These are phyloP conservation scores for Microcaecilia unicolor DNA, from an alignment of 2,797 vertebrate genomes.

Conservation along the genomic window DNA sequence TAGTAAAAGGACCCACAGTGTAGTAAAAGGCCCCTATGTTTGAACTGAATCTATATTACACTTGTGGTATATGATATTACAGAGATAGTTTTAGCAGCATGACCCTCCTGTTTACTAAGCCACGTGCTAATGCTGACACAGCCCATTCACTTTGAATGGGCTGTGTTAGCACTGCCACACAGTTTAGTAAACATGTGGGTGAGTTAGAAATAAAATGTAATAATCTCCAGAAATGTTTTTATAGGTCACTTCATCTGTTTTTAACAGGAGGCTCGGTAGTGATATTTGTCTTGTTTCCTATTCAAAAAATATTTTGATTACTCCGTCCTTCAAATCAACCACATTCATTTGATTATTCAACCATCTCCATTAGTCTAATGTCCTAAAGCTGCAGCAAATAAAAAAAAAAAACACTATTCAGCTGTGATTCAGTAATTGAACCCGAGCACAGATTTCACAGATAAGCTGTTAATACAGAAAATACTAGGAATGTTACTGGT, in stretches of 20 bases:
- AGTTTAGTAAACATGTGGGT: too few relatives aligned
- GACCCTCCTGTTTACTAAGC: too few relatives aligned
- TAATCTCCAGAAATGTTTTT: slow-evolving; percentile 2
- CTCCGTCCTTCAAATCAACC: slow-evolving; percentile 17
- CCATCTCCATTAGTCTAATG: slow-evolving; percentile 18
- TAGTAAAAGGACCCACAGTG: too few relatives aligned
- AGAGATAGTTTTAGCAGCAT: slow-evolving; percentile 4
- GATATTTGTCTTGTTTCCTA: slow-evolving; percentile 20
- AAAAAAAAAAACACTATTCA: slow-evolving; percentile 15
- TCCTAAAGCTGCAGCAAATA: slow-evolving; percentile 11
- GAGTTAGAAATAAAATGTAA: slow-evolving; percentile 4
- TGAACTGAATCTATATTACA: slow-evolving; percentile 1
- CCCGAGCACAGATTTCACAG: slow-evolving; percentile 4
- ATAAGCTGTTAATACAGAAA: slow-evolving; percentile 1
- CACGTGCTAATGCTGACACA: too few relatives aligned
- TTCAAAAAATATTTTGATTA: slow-evolving; percentile 22
- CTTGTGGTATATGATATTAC: slow-evolving; percentile 3
- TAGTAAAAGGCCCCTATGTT: too few relatives aligned
- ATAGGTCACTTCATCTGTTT: slow-evolving; percentile 18
- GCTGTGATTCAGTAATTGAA: slow-evolving; percentile 9
- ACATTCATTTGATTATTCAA: slow-evolving; percentile 16
- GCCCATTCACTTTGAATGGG: too few relatives aligned
- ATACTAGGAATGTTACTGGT: slow-evolving; percentile 6
- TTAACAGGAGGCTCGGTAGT: slow-evolving; percentile 17
- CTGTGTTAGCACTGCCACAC: too few relatives aligned